A percentile compares a stretch with the other conserved stretches of the same genome.
Evolutionary conservation across 2,113 vertebrate genomes (phyloP).

Genomic region (Mobula birostris): DNA sequence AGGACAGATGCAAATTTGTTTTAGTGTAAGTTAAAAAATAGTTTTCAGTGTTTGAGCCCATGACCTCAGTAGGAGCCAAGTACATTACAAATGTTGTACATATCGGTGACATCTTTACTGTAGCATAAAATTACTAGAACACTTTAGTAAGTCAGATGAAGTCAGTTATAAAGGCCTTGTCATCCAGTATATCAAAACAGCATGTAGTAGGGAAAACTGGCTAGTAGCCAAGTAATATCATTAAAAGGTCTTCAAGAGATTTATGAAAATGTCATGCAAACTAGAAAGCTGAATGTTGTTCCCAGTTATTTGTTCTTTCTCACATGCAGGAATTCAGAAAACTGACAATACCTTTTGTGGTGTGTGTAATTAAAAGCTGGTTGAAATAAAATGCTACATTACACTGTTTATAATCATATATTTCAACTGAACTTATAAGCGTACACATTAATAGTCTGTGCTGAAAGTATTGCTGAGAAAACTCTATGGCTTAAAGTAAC

Average conservation of each 20-base stretch:
- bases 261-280: constrained; percentile 40
- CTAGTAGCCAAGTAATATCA: constrained; percentile 40
- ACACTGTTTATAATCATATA: neutral
- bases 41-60: neutral
- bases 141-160: constrained; percentile 34
- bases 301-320: constrained; percentile 36
- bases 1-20: neutral
- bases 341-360: neutral
- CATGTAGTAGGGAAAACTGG: neutral
- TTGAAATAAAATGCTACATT: neutral
- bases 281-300: constrained; percentile 36
- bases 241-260: constrained; percentile 42
- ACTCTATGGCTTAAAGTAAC: neutral
- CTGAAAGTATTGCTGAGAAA: neutral
- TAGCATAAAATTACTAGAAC: constrained; percentile 14
- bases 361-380: constrained; percentile 23
- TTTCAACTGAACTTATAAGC: neutral
- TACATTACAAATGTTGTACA: neutral
- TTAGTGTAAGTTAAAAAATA: neutral
- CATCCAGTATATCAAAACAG: constrained; percentile 19
- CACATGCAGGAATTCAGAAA: constrained; percentile 41
- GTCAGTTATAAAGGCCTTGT: constrained; percentile 12
- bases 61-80: neutral
- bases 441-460: neutral
- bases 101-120: constrained; percentile 15